Percentiles rank a stretch among this genome's conserved stretches.
Evolutionary conservation across 2,888 invertebrate genomes (phyloP).

Genomic region (Ophioninae sp.): DNA sequence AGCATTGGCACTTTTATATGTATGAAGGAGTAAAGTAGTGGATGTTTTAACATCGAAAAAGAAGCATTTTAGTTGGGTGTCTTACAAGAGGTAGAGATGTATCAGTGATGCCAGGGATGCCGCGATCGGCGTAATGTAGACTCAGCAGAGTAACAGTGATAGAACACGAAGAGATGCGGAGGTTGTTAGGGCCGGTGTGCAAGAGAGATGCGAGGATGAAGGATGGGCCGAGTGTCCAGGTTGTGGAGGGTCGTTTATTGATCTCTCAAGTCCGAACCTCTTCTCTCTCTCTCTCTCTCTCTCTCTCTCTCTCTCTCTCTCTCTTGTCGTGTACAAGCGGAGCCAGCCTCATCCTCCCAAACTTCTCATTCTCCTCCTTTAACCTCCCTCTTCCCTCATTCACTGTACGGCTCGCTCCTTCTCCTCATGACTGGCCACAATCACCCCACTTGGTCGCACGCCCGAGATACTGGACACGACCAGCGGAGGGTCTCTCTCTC

Average conservation of each 20-base stretch:
- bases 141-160: conserved; percentile 21
- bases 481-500: conserved; percentile 59
- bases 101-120: neutral
- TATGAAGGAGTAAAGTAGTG: conserved; percentile 3
- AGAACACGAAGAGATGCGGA: conserved; percentile 63
- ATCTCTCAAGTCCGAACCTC: conserved; percentile 81
- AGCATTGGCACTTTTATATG: neutral
- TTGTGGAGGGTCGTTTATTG: conserved; percentile 81
- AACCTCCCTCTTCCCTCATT: conserved; percentile 57
- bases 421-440: conserved; percentile 78
- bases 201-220: conserved; percentile 72
- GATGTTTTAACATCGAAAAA: conserved; percentile 47
- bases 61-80: conserved; percentile 55
- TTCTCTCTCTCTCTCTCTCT: conserved; percentile 54
- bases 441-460: conserved; percentile 76
- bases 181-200: conserved; percentile 68
- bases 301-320: conserved; percentile 37
- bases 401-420: conserved; percentile 55
- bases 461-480: conserved; percentile 79
- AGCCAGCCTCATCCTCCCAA: conserved; percentile 72
- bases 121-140: conserved; percentile 39
- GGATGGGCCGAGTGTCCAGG: conserved; percentile 76
- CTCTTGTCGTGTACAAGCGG: conserved; percentile 76
- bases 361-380: conserved; percentile 70
- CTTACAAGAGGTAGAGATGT: conserved; percentile 8